Conservation (phyloP, 2,797 vertebrate species). For the Dryobates pubescens region DNA sequence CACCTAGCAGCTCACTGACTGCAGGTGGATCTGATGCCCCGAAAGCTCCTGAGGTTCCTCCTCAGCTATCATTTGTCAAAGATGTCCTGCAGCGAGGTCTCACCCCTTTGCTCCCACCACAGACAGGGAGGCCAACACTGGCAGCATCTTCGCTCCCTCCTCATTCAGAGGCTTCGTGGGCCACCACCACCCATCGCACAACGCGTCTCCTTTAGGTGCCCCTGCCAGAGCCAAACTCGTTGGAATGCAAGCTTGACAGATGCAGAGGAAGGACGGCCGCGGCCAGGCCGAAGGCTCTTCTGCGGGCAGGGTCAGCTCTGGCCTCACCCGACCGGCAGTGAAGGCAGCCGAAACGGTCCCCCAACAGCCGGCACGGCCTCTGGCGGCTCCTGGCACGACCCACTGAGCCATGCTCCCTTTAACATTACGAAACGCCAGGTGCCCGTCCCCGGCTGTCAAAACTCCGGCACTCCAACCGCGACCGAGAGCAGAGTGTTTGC, state of each 20-base stretch:
- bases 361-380: neutral
- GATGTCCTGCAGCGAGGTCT: fast-evolving
- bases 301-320: neutral
- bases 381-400: neutral
- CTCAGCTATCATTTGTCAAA: fast-evolving
- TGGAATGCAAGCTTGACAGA: neutral
- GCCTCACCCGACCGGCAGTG: fast-evolving
- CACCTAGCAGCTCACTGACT: neutral
- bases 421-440: neutral
- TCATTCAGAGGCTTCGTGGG: neutral
- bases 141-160: neutral
- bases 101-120: neutral
- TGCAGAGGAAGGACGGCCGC: fast-evolving
- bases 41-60: neutral
- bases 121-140: fast-evolving
- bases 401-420: neutral
- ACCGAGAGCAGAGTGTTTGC: neutral
- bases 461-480: neutral
- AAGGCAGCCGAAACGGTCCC: neutral
- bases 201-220: neutral
- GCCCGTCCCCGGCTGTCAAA: neutral
- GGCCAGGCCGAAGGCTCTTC: neutral
- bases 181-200: neutral
- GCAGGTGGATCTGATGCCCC: fast-evolving
- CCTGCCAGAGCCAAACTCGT: neutral